Evolutionary conservation across 2,888 invertebrate genomes (phyloP).

Genomic region (Lasioglossum oenotherae): DNA sequence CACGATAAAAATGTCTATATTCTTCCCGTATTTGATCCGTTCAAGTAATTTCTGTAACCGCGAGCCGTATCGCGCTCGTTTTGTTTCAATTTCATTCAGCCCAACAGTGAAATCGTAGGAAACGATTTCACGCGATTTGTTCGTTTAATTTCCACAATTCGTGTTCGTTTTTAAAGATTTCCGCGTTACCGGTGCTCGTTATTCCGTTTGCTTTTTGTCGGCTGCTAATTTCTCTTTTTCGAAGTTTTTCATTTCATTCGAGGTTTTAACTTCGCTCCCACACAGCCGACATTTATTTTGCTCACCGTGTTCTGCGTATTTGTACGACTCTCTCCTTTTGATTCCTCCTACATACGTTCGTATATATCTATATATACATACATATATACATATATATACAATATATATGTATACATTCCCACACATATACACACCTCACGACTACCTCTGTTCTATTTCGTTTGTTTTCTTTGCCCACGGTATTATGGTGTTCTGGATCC

Average conservation of each 20-base stretch:
- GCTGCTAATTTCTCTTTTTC: not conserved
- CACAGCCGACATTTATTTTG: conserved; percentile 11
- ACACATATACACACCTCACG: not conserved
- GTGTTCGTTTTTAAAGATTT: not conserved
- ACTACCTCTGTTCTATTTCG: not conserved
- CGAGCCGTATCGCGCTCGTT: not conserved
- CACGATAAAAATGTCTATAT: not conserved
- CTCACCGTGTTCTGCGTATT: conserved; percentile 6
- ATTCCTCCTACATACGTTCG: not conserved
- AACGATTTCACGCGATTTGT: not conserved
- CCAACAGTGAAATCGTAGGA: not conserved
- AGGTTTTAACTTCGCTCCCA: not conserved
- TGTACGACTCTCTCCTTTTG: not conserved
- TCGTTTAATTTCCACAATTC: not conserved
- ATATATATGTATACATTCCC: not conserved
- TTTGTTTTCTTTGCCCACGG: not conserved
- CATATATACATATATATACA: not conserved
- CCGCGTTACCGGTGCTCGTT: not conserved
- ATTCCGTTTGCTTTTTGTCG: conserved; percentile 12
- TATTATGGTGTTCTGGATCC: not conserved
- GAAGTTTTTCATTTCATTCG: not conserved
- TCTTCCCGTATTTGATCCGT: not conserved
- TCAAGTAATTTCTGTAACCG: not conserved
- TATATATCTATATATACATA: not conserved
- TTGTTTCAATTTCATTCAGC: not conserved